Percentiles rank a stretch among this genome's conserved stretches.
phyloP scores from a whole-genome alignment of 2,888 invertebrate species.

The Drymonia ruficornis region DNA sequence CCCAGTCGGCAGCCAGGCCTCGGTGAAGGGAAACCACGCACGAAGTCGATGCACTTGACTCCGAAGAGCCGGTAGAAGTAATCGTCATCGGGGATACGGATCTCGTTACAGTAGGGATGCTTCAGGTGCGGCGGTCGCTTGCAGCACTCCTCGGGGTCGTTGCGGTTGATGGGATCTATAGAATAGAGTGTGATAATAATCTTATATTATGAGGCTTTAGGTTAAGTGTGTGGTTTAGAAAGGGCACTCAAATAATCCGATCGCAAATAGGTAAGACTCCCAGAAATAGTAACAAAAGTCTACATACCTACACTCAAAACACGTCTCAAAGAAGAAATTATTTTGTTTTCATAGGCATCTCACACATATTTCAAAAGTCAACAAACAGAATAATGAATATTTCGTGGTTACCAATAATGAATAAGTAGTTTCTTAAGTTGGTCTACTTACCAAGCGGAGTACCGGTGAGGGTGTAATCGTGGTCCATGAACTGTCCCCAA shows the following conservation, averaged over 20 bases:
- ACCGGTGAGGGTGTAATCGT: constrained; percentile 95
- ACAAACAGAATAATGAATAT: too few species aligned
- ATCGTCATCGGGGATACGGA: constrained; percentile 94
- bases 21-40: constrained; percentile 94
- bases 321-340: too few species aligned
- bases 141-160: constrained; percentile 96
- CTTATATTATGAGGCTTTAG: too few species aligned
- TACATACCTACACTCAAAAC: too few species aligned
- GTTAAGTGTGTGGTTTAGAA: too few species aligned
- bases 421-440: too few species aligned
- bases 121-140: constrained; percentile 91
- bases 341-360: too few species aligned
- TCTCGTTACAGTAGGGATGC: constrained; percentile 96
- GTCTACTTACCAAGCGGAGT: constrained; percentile 90
- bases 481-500: constrained; percentile 98
- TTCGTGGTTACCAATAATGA: too few species aligned
- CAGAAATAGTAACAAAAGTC: too few species aligned
- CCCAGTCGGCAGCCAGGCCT: constrained; percentile 94
- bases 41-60: constrained; percentile 95
- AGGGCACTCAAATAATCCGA: too few species aligned
- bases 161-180: constrained; percentile 93
- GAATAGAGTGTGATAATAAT: constrained; percentile 19
- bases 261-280: too few species aligned
- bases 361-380: too few species aligned
- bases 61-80: constrained; percentile 94